phyloP scores from a whole-genome alignment of 2,888 invertebrate genomes.

The Tiphia femorata region DNA sequence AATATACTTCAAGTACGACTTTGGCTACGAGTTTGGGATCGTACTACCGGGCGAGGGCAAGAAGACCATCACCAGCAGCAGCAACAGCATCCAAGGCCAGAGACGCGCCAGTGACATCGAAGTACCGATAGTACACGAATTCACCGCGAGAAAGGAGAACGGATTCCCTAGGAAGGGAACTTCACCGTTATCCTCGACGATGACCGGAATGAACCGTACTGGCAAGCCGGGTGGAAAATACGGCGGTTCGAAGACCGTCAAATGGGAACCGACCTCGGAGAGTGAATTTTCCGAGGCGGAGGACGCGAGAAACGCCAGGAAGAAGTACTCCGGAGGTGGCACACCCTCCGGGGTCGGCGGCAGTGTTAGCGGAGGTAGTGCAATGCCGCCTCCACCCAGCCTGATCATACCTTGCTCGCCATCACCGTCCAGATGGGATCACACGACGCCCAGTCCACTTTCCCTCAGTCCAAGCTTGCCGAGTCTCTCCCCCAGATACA shows the following conservation, averaged over 20 bases:
- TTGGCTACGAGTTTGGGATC: slow-evolving; percentile 84
- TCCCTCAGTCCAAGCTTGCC: slow-evolving; percentile 74
- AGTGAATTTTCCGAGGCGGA: slow-evolving; percentile 76
- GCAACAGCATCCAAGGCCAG: slow-evolving; percentile 71
- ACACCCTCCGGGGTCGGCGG: slow-evolving; percentile 6
- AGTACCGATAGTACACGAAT: slow-evolving; percentile 78
- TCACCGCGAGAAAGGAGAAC: slow-evolving; percentile 66
- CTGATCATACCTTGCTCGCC: slow-evolving; percentile 59
- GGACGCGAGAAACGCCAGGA: slow-evolving; percentile 67
- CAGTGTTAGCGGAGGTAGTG: slow-evolving; percentile 2
- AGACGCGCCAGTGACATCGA: slow-evolving; percentile 74
- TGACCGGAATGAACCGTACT: no score
- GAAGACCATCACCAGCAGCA: slow-evolving; percentile 58
- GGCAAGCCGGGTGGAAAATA: slow-evolving; percentile 37
- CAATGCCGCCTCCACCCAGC: slow-evolving; percentile 48
- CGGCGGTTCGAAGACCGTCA: slow-evolving; percentile 68
- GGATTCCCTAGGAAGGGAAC: slow-evolving; percentile 46
- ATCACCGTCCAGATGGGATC: slow-evolving; percentile 64
- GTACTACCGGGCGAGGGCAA: slow-evolving; percentile 77
- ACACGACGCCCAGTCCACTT: slow-evolving; percentile 72
- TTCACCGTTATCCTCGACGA: slow-evolving; percentile 17
- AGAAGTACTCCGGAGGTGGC: slow-evolving; percentile 46
- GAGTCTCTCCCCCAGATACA: slow-evolving; percentile 71
- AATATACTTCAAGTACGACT: slow-evolving; percentile 86
- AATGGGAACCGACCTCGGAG: slow-evolving; percentile 76